Percentiles rank a stretch among this genome's conserved stretches.
Conservation (phyloP, 2,888 invertebrate genomes). For the Caenorhabditis angaria region DNA sequence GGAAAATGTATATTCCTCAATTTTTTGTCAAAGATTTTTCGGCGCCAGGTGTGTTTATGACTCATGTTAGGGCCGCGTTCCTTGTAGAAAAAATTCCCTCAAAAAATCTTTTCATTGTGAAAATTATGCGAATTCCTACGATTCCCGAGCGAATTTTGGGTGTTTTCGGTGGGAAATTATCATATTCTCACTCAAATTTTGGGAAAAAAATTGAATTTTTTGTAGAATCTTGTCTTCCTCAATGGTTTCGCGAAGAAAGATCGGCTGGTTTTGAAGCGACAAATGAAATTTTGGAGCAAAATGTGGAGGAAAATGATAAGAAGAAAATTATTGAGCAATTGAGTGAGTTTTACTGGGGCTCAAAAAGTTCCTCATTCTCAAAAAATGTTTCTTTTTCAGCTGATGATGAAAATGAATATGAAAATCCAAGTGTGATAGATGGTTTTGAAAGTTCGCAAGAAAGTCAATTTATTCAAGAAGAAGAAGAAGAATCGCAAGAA, state of each 20-base stretch:
- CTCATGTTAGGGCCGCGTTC: background rate
- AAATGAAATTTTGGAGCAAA: conserved; percentile 30
- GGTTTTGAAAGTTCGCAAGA: conserved; percentile 16
- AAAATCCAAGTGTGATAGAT: conserved; percentile 28
- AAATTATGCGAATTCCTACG: background rate
- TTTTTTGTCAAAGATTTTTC: background rate
- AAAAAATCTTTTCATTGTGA: background rate
- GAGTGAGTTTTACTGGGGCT: background rate
- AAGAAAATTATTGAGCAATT: background rate
- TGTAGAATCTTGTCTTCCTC: conserved; percentile 45
- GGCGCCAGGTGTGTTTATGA: background rate
- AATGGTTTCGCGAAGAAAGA: conserved; percentile 42
- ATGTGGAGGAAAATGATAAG: background rate
- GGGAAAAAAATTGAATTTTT: background rate
- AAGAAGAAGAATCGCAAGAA: conserved; percentile 26
- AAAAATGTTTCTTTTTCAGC: conserved; percentile 14
- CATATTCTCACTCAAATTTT: too few species aligned
- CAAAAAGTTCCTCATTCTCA: background rate
- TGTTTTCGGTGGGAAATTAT: background rate
- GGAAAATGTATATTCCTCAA: background rate
- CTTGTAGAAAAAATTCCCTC: too few species aligned
- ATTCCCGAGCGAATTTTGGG: conserved; percentile 5
- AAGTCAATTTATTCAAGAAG: too few species aligned
- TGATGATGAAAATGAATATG: conserved; percentile 34
- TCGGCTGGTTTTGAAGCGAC: conserved; percentile 26